Evolutionary conservation across 2,888 invertebrate genomes (phyloP).

Genomic region (Lepidocyrtoides sp.): DNA sequence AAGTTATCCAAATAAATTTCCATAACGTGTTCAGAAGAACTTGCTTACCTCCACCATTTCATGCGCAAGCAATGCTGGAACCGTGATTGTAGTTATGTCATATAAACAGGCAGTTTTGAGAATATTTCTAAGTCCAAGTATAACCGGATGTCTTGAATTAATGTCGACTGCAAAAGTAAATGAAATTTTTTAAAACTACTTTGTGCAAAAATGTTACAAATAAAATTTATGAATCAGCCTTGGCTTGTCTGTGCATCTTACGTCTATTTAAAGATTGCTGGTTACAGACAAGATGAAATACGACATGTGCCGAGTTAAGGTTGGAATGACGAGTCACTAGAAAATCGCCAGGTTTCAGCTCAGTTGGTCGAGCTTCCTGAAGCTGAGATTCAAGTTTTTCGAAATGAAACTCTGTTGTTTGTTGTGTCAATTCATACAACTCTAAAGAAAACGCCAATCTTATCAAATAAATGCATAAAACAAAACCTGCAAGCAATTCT

Average conservation of each 20-base stretch:
- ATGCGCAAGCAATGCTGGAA: conserved; percentile 97
- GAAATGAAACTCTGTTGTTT: conserved; percentile 98
- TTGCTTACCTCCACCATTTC: conserved; percentile 95
- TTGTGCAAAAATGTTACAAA: too few relatives aligned
- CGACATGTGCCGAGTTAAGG: conserved; percentile 96
- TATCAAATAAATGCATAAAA: too few relatives aligned
- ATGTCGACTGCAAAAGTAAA: conserved; percentile 91
- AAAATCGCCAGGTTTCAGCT: conserved; percentile 90
- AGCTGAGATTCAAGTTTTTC: conserved; percentile 94
- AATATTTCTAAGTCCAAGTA: conserved; percentile 97
- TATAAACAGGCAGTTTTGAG: conserved; percentile 97
- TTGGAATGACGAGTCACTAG: conserved; percentile 96
- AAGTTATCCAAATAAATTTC: neutral
- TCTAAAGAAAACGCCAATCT: conserved; percentile 52
- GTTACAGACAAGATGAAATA: conserved; percentile 97
- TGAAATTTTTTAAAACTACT: too few relatives aligned
- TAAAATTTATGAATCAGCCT: neutral
- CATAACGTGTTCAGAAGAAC: neutral
- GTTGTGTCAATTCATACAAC: conserved; percentile 91
- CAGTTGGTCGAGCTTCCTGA: conserved; percentile 86
- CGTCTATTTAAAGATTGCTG: conserved; percentile 83
- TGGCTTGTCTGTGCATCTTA: conserved; percentile 49
- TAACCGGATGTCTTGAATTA: conserved; percentile 97
- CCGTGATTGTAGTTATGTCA: conserved; percentile 96
- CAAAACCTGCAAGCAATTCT: too few relatives aligned